These are phyloP conservation scores for Casuarius casuarius DNA, from an alignment of 2,113 vertebrate species.

Conservation along the genomic window DNA sequence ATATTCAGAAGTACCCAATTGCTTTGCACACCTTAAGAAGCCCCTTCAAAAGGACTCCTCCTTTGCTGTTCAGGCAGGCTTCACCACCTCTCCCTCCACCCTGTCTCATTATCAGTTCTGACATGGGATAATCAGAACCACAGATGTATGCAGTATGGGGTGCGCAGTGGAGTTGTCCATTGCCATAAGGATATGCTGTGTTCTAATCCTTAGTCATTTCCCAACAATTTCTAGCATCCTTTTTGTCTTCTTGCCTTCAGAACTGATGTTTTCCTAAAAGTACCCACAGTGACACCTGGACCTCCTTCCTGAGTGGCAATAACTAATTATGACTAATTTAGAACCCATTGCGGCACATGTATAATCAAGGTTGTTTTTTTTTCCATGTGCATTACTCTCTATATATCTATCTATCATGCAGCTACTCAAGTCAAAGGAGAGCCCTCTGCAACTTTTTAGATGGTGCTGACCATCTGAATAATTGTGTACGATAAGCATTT, in stretches of 20 bases:
- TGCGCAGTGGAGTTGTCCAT: background rate
- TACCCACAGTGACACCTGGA: background rate
- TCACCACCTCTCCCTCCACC: background rate
- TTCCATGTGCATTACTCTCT: background rate
- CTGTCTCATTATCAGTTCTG: background rate
- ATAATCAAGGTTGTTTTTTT: background rate
- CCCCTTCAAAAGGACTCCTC: background rate
- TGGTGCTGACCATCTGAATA: background rate
- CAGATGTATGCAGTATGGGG: background rate
- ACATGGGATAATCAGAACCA: background rate
- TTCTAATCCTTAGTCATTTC: background rate
- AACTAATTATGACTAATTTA: constrained; percentile 4
- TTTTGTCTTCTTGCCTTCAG: background rate
- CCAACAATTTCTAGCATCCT: background rate
- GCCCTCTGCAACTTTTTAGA: background rate
- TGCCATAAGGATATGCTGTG: fast-evolving
- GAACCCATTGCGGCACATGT: background rate
- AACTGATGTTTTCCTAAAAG: background rate
- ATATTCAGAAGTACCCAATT: background rate
- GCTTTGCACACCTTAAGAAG: background rate
- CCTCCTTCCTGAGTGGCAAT: background rate
- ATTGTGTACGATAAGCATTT: background rate
- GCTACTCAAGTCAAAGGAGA: background rate
- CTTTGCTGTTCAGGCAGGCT: background rate
- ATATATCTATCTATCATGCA: background rate